Evolutionary conservation across 2,113 vertebrate species (phyloP).

Genomic region (Colistium nudipinnis): DNA sequence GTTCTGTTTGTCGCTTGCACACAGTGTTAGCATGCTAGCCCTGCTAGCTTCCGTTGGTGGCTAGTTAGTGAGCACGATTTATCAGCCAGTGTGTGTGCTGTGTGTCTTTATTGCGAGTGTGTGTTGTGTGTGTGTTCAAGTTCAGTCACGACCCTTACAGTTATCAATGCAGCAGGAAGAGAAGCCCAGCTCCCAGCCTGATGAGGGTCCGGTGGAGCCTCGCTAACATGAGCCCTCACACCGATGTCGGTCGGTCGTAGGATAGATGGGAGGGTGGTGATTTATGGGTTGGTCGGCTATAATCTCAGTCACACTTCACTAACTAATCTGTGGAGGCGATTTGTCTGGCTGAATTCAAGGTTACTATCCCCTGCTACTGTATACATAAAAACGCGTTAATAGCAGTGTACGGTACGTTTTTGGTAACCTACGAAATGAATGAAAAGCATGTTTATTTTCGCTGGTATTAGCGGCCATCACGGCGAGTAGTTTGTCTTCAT

Average conservation of each 20-base stretch:
- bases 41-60: slow-evolving; percentile 44
- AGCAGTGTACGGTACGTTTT: too few species aligned
- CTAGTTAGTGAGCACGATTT: slow-evolving; percentile 52
- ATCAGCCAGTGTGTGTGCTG: neutral
- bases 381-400: neutral
- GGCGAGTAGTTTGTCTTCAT: neutral
- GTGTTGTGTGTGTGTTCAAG: neutral
- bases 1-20: slow-evolving; percentile 1
- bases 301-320: slow-evolving; percentile 23
- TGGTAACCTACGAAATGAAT: too few species aligned
- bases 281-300: neutral
- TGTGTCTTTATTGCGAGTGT: slow-evolving; percentile 8
- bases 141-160: slow-evolving; percentile 51
- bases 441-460: neutral
- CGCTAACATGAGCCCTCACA: neutral
- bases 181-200: too few species aligned
- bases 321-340: slow-evolving; percentile 5
- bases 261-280: neutral
- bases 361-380: neutral
- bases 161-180: neutral
- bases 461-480: neutral
- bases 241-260: slow-evolving; percentile 12
- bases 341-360: neutral
- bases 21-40: slow-evolving; percentile 52
- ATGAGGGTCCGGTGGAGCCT: neutral